Percentiles rank a stretch among this genome's conserved stretches.
Conservation (phyloP, 2,797 vertebrate genomes). For the Hippopotamyrus pictus region DNA sequence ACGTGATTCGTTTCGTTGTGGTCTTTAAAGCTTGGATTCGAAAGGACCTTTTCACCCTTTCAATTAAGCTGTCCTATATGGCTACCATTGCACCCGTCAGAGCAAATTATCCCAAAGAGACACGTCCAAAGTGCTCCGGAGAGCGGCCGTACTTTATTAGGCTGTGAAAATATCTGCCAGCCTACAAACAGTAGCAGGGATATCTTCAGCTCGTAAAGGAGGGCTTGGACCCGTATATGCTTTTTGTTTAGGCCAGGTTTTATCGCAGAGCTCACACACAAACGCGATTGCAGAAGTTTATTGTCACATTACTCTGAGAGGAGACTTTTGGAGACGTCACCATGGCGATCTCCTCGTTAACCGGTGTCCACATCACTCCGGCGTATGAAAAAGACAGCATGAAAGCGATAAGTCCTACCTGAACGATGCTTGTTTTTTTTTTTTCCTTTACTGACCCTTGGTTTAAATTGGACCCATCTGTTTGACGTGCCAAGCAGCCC, state of each 20-base stretch:
- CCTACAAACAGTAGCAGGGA: neutral
- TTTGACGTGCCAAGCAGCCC: neutral
- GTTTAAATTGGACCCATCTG: neutral
- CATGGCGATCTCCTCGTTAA: neutral
- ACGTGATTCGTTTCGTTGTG: neutral
- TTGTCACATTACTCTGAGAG: neutral
- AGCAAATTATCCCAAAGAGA: neutral
- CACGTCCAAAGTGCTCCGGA: neutral
- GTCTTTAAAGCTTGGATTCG: neutral
- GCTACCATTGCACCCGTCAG: neutral
- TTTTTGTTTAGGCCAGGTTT: neutral
- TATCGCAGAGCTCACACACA: neutral
- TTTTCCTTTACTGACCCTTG: neutral
- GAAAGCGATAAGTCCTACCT: neutral
- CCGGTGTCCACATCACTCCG: neutral
- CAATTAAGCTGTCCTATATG: neutral
- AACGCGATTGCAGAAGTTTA: neutral
- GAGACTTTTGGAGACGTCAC: neutral
- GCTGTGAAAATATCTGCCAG: neutral
- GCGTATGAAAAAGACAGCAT: neutral
- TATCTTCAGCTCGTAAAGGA: neutral
- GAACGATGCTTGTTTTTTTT: neutral
- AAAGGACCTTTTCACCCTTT: slow-evolving; percentile 8
- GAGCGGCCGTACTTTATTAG: neutral
- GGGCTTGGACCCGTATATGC: neutral